A percentile compares a stretch with the other conserved stretches of the same genome.
Conservation (phyloP, 2,113 vertebrate genomes). For the Pachycephala philippinensis region DNA sequence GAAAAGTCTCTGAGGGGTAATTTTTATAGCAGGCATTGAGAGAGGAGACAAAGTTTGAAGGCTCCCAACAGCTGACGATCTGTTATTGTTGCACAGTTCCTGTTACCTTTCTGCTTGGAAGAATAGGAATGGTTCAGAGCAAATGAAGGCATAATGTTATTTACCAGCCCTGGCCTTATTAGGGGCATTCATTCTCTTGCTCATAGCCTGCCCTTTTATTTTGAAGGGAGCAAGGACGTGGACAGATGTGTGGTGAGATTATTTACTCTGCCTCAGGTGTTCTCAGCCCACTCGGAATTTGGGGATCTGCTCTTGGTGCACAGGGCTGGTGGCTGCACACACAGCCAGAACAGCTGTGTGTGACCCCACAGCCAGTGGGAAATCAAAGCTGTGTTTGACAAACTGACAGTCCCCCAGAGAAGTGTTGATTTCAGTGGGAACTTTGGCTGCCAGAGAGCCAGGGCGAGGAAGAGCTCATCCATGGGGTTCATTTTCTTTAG, state of each 20-base stretch:
- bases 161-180: not conserved
- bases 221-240: not conserved
- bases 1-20: not conserved
- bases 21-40: not conserved
- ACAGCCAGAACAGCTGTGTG: fast-evolving
- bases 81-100: not conserved
- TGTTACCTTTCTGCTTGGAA: not conserved
- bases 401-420: not conserved
- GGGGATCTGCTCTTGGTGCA: not conserved
- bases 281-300: not conserved
- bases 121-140: not conserved
- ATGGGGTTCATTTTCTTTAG: not conserved
- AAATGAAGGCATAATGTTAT: not conserved
- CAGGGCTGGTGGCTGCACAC: not conserved
- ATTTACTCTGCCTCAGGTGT: not conserved
- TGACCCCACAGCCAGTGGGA: not conserved
- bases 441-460: not conserved
- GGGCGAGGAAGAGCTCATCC: not conserved
- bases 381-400: not conserved
- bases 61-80: not conserved
- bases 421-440: not conserved
- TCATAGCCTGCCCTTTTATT: not conserved
- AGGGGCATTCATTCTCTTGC: not conserved
- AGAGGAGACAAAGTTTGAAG: slow-evolving; percentile 17
- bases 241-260: not conserved